These are phyloP conservation scores for Lycopodina hypogea DNA, from an alignment of 37 sponge, comb jelly and placozoan species.

Conservation along the genomic window DNA sequence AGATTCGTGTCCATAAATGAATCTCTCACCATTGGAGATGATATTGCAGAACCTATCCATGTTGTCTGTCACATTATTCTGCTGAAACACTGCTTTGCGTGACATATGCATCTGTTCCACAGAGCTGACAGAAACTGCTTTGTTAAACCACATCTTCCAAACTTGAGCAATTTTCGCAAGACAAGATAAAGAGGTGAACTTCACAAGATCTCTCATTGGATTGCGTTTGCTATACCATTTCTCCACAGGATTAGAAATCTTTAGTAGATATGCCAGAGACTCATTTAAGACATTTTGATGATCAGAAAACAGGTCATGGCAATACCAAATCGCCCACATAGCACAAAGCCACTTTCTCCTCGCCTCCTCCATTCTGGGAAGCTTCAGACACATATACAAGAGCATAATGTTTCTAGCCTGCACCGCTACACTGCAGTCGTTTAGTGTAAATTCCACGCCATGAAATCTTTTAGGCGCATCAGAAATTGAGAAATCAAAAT, in stretches of 20 bases:
- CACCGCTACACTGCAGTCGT: slow-evolving; percentile 45
- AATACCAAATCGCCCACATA: slow-evolving; percentile 56
- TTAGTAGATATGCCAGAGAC: slow-evolving; percentile 18
- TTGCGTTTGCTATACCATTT: neutral
- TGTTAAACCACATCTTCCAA: slow-evolving; percentile 34
- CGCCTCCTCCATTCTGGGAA: neutral
- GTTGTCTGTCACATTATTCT: neutral
- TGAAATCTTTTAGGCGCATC: slow-evolving; percentile 10
- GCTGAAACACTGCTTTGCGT: neutral
- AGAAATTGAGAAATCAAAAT: slow-evolving; percentile 23
- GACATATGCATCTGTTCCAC: neutral
- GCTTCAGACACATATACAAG: slow-evolving; percentile 8
- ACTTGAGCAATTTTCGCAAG: neutral
- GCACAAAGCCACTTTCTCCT: slow-evolving; percentile 34
- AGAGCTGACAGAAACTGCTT: neutral
- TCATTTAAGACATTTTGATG: slow-evolving; percentile 10
- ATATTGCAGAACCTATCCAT: neutral
- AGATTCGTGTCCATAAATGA: neutral
- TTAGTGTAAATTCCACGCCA: slow-evolving; percentile 45
- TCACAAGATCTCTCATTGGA: neutral
- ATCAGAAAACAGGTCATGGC: slow-evolving; percentile 29
- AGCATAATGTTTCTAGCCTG: slow-evolving; percentile 53
- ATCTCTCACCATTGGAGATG: neutral
- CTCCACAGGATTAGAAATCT: neutral
- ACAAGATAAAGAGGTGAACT: slow-evolving; percentile 3